Evolutionary conservation across 2,797 vertebrate genomes (phyloP).

Genomic region (Megaceryle alcyon): DNA sequence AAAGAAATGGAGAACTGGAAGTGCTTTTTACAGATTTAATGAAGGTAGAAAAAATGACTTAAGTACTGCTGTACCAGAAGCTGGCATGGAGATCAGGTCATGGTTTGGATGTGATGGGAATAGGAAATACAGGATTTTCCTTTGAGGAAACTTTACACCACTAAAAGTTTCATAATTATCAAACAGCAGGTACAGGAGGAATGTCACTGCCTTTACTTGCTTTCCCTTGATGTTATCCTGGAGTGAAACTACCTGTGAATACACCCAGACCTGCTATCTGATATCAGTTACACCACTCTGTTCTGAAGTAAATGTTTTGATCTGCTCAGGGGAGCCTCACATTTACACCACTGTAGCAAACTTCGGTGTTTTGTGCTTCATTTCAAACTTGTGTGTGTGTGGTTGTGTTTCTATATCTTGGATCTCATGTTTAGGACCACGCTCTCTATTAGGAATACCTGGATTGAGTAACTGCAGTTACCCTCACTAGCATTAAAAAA

Average conservation of each 20-base stretch:
- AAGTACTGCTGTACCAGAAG: neutral
- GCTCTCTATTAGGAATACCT: neutral
- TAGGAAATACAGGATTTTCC: neutral
- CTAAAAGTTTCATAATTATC: slow-evolving; percentile 8
- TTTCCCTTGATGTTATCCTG: slow-evolving; percentile 52
- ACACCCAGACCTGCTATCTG: slow-evolving; percentile 8
- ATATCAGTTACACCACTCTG: neutral
- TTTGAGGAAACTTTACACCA: slow-evolving; percentile 9
- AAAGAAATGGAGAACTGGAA: neutral
- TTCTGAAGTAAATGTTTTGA: slow-evolving; percentile 31
- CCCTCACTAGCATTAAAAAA: neutral
- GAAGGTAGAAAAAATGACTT: neutral
- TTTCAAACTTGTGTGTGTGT: neutral
- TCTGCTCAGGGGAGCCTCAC: neutral
- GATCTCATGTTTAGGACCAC: neutral
- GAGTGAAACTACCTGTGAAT: slow-evolving; percentile 23
- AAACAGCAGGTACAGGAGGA: neutral
- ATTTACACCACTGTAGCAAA: neutral
- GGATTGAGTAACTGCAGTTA: neutral
- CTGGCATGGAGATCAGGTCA: neutral
- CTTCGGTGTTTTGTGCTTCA: neutral
- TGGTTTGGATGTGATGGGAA: neutral
- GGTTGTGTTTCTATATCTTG: accelerated
- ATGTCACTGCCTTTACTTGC: neutral
- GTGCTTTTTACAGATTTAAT: neutral